A percentile compares a stretch with the other conserved stretches of the same genome.
These are phyloP conservation scores for Cariama cristata DNA, from an alignment of 2,113 vertebrate species.

Conservation along the genomic window DNA sequence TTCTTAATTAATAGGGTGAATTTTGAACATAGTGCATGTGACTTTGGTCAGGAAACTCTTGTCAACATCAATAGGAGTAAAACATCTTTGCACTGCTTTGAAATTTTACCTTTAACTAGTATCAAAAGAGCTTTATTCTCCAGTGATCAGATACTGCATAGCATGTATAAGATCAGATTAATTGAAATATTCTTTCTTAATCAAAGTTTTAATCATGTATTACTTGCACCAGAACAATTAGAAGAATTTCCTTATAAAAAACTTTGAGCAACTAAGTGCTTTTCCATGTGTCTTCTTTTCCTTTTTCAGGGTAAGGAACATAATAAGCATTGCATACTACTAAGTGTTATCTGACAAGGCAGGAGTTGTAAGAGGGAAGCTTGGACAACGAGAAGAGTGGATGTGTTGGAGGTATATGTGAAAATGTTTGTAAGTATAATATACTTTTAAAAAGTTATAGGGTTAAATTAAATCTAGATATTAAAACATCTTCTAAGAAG, in stretches of 20 bases:
- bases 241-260: not conserved
- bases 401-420: not conserved
- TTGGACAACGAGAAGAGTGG: not conserved
- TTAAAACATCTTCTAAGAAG: not conserved
- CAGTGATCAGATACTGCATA: not conserved
- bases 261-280: not conserved
- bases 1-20: slow-evolving; percentile 29
- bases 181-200: slow-evolving; percentile 6
- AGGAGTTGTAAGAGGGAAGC: not conserved
- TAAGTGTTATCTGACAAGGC: not conserved
- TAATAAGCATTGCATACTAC: not conserved
- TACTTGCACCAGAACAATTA: not conserved
- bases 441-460: not conserved
- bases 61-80: slow-evolving; percentile 22
- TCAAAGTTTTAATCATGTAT: not conserved
- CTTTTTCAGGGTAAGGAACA: not conserved
- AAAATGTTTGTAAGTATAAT: not conserved
- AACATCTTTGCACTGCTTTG: slow-evolving; percentile 42
- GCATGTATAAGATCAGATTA: not conserved
- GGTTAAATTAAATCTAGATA: not conserved
- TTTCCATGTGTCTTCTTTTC: not conserved
- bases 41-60: slow-evolving; percentile 24
- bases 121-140: slow-evolving; percentile 52
- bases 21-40: not conserved
- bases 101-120: slow-evolving; percentile 50